A percentile compares a stretch with the other conserved stretches of the same genome.
These are phyloP conservation scores for Nannobrachium achirus DNA, from an alignment of 2,113 vertebrate species.

Conservation along the genomic window DNA sequence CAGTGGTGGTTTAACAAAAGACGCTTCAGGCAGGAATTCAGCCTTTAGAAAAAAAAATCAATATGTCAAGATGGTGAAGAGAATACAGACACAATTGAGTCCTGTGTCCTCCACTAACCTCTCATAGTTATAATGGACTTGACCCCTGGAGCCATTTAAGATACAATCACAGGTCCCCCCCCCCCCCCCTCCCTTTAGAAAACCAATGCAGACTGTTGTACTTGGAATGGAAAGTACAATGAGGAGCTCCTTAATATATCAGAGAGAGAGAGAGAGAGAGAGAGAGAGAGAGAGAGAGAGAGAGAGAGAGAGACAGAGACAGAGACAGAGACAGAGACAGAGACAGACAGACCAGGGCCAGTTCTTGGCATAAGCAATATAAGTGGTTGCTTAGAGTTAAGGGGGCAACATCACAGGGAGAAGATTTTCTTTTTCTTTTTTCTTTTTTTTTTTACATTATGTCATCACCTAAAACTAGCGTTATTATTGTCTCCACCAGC, in stretches of 20 bases:
- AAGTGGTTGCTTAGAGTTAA: too few relatives aligned
- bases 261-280: background rate
- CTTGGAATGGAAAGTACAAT: too few relatives aligned
- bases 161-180: slow-evolving; percentile 10
- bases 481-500: too few relatives aligned
- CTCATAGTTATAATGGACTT: slow-evolving; percentile 1
- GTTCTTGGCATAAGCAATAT: too few relatives aligned
- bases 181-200: too few relatives aligned
- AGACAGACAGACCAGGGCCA: background rate
- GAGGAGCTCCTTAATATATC: too few relatives aligned
- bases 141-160: slow-evolving; percentile 29
- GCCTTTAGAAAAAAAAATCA: background rate
- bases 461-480: too few relatives aligned
- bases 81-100: background rate
- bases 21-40: background rate
- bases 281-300: background rate
- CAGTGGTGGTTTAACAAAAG: background rate
- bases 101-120: slow-evolving; percentile 4
- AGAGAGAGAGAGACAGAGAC: background rate
- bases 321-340: background rate
- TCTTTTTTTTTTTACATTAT: too few relatives aligned
- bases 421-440: too few relatives aligned
- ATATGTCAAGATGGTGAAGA: slow-evolving; percentile 10
- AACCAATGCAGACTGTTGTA: too few relatives aligned
- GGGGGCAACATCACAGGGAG: too few relatives aligned